phyloP scores from a whole-genome alignment of 2,797 vertebrate species.

The Periophthalmus magnuspinnatus region DNA sequence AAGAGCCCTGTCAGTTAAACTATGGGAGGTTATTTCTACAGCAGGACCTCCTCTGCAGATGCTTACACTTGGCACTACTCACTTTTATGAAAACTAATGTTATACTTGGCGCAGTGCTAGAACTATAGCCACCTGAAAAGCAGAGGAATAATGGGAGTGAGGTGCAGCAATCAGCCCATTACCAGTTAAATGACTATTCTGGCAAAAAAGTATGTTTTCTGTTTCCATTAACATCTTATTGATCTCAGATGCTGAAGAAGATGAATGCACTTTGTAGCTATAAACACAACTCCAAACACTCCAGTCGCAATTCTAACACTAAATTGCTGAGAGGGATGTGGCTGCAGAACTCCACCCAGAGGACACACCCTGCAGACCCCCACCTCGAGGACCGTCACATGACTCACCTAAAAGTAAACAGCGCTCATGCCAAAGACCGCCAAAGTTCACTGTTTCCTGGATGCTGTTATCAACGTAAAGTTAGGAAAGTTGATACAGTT shows the following conservation, averaged over 20 bases:
- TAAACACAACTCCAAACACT: neutral
- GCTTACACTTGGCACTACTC: neutral
- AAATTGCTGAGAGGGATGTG: too few relatives aligned
- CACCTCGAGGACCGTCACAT: too few relatives aligned
- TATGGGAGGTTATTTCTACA: neutral
- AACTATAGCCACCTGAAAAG: neutral
- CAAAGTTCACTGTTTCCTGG: too few relatives aligned
- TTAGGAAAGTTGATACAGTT: too few relatives aligned
- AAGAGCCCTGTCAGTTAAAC: neutral
- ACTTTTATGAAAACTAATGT: neutral
- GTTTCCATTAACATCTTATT: neutral
- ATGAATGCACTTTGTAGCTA: neutral
- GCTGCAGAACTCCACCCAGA: too few relatives aligned
- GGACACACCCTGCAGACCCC: too few relatives aligned
- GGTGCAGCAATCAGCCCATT: neutral
- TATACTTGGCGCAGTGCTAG: neutral
- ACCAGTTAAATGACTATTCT: neutral
- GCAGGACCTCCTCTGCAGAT: neutral
- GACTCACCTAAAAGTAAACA: too few relatives aligned
- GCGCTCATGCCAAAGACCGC: too few relatives aligned
- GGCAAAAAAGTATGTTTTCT: neutral
- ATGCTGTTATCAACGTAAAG: too few relatives aligned
- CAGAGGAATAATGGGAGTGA: neutral
- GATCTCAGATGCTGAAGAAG: neutral
- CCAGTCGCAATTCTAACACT: neutral